Evolutionary conservation across 2,888 invertebrate genomes (phyloP).

Genomic region (Drosophila nr. medialis): DNA sequence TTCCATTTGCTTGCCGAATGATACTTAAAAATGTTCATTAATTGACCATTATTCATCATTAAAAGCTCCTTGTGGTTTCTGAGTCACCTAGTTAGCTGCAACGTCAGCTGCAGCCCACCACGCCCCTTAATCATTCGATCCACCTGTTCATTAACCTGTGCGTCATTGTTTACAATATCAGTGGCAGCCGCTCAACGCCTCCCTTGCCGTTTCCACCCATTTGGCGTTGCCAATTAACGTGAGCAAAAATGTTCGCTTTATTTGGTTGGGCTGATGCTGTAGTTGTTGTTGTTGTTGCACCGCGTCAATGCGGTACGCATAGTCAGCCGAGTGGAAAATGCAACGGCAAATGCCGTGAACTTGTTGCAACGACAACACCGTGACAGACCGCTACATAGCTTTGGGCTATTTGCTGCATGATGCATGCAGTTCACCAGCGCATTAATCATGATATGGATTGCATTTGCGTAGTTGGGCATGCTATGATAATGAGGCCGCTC

Average conservation of each 20-base stretch:
- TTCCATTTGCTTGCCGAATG: background rate
- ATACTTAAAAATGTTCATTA: conserved; percentile 7
- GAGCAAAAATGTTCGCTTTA: conserved; percentile 70
- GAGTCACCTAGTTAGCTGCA: conserved; percentile 19
- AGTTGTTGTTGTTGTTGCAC: conserved; percentile 35
- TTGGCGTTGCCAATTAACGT: conserved; percentile 25
- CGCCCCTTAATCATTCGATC: conserved; percentile 5
- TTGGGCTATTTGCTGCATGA: conserved; percentile 53
- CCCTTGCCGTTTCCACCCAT: background rate
- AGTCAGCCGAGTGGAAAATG: conserved; percentile 66
- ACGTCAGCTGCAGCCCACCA: background rate
- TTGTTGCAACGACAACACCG: conserved; percentile 67
- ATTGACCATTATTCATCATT: conserved; percentile 7
- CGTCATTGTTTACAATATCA: conserved; percentile 42
- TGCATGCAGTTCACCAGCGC: conserved; percentile 61
- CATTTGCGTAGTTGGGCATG: conserved; percentile 30
- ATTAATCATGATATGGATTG: conserved; percentile 71
- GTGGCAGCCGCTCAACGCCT: conserved; percentile 45
- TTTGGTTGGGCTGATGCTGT: conserved; percentile 61
- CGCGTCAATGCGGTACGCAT: conserved; percentile 52
- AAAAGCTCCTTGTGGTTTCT: conserved; percentile 15
- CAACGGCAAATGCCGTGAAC: conserved; percentile 68
- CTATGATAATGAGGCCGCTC: conserved; percentile 1
- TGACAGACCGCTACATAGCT: conserved; percentile 59
- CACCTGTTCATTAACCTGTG: conserved; percentile 60